Percentiles rank a stretch among this genome's conserved stretches.
Conservation (phyloP, 2,113 vertebrate genomes). For the Cyprinus carpio region DNA sequence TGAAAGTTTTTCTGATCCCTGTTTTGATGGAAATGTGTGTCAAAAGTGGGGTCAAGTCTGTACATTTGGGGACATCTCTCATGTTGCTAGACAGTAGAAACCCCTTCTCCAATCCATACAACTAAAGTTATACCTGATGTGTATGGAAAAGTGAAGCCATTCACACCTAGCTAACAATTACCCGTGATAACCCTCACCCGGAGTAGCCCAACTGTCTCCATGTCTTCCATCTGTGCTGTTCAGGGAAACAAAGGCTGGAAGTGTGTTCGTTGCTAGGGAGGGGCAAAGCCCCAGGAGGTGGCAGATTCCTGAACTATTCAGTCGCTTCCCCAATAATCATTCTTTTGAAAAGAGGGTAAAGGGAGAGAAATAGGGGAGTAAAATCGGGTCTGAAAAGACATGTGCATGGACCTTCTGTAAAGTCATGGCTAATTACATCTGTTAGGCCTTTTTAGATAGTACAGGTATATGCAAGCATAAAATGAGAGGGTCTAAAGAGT, state of each 20-base stretch:
- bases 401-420: neutral
- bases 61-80: neutral
- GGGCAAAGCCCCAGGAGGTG: constrained; percentile 45
- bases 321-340: constrained; percentile 19
- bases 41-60: neutral
- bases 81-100: neutral
- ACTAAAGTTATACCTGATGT: constrained; percentile 1
- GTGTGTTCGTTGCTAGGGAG: constrained; percentile 27
- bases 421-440: neutral
- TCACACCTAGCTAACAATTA: constrained; percentile 38
- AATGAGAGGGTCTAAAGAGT: neutral
- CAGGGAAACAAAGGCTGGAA: constrained; percentile 52
- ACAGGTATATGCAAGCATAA: constrained; percentile 7
- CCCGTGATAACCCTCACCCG: constrained; percentile 18
- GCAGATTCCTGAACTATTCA: constrained; percentile 48
- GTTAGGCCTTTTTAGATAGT: neutral
- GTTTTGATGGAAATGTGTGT: neutral
- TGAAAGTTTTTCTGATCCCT: neutral
- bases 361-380: neutral
- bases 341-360: constrained; percentile 18
- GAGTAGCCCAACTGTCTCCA: constrained; percentile 38
- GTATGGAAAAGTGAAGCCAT: constrained; percentile 24
- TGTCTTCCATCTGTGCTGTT: constrained; percentile 29
- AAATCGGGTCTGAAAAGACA: constrained; percentile 6
- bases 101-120: neutral